A percentile compares a stretch with the other conserved stretches of the same genome.
Conservation (phyloP, 2,888 invertebrate genomes). For the Deroplatys truncata region DNA sequence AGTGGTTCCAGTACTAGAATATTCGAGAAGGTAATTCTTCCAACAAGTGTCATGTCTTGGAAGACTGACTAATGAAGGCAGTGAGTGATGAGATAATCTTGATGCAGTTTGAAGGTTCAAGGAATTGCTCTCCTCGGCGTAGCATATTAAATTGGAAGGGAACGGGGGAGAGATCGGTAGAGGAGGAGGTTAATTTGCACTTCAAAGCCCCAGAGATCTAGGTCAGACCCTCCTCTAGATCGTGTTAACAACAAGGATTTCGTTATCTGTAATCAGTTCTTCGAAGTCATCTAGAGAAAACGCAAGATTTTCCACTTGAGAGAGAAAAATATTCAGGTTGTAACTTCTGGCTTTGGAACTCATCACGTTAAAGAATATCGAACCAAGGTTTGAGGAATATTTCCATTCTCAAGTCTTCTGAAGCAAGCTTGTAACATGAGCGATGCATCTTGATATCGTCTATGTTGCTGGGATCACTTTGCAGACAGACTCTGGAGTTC, state of each 20-base stretch:
- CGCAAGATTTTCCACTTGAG: background rate
- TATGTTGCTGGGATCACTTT: too few species aligned
- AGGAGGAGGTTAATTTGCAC: background rate
- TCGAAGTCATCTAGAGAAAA: background rate
- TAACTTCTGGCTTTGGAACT: background rate
- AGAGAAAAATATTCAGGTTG: background rate
- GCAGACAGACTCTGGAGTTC: too few species aligned
- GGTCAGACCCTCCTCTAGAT: background rate
- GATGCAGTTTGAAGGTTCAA: background rate
- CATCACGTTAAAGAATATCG: too few species aligned
- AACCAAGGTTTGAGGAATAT: too few species aligned
- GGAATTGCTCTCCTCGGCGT: background rate
- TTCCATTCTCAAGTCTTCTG: background rate
- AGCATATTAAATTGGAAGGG: background rate
- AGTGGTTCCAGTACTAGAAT: background rate
- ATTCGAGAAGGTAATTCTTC: background rate
- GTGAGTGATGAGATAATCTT: background rate
- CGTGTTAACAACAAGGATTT: background rate
- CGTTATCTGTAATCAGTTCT: background rate
- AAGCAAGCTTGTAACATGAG: background rate
- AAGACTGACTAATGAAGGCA: background rate
- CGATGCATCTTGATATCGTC: background rate
- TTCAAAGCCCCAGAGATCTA: background rate
- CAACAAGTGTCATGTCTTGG: background rate
- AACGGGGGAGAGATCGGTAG: background rate